Percentiles rank a stretch among this genome's conserved stretches.
Evolutionary conservation across 2,888 invertebrate genomes (phyloP).

Genomic region (Crepidodera aurea): DNA sequence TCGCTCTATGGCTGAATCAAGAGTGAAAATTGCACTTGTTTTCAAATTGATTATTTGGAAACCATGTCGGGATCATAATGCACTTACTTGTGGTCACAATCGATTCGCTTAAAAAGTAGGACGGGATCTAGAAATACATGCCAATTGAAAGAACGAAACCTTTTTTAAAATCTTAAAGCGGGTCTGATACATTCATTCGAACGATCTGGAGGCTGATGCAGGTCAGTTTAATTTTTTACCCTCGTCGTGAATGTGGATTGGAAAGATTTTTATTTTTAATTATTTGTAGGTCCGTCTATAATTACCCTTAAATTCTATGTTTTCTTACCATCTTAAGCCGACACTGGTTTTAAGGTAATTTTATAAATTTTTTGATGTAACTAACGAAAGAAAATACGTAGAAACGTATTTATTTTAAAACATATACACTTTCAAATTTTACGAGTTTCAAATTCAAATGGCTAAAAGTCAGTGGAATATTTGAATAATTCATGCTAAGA

Average conservation of each 20-base stretch:
- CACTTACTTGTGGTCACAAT: not conserved
- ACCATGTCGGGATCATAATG: not conserved
- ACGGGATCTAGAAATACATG: not conserved
- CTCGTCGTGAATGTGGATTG: too few relatives aligned
- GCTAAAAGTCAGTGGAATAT: slow-evolving; percentile 7
- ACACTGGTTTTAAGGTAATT: too few relatives aligned
- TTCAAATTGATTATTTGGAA: slow-evolving; percentile 6
- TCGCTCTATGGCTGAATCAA: slow-evolving; percentile 6
- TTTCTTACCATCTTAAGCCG: too few relatives aligned
- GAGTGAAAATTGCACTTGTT: slow-evolving; percentile 16
- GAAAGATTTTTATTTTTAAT: too few relatives aligned
- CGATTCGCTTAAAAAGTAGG: not conserved
- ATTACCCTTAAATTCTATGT: too few relatives aligned
- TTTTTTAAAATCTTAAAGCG: too few relatives aligned
- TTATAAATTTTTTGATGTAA: too few relatives aligned
- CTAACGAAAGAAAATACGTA: not conserved
- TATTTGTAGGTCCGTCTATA: too few relatives aligned
- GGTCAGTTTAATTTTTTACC: too few relatives aligned
- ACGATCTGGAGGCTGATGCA: too few relatives aligned
- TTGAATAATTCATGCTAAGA: slow-evolving; percentile 9
- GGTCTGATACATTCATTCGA: too few relatives aligned
- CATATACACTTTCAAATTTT: not conserved
- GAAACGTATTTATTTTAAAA: not conserved
- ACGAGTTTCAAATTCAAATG: not conserved
- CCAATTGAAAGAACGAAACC: too few relatives aligned